phyloP scores from a whole-genome alignment of 2,888 invertebrate species.

The Rhagonycha lutea region DNA sequence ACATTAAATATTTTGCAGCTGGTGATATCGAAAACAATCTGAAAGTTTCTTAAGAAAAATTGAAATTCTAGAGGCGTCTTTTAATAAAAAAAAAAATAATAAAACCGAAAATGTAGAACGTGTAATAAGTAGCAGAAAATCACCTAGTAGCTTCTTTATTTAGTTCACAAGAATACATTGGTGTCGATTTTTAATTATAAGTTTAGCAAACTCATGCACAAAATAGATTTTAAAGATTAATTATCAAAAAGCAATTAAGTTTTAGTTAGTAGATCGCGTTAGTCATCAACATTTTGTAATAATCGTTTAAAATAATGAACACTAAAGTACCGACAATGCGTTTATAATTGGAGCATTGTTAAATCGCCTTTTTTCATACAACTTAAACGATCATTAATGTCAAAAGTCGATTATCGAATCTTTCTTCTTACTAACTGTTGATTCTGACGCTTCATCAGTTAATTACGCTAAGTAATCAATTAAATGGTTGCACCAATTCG shows the following conservation, averaged over 20 bases:
- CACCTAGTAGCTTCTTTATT: not conserved
- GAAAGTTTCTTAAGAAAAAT: not conserved
- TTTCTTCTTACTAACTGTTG: constrained; percentile 19
- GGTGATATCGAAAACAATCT: not conserved
- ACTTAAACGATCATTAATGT: constrained; percentile 22
- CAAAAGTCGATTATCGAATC: constrained; percentile 22
- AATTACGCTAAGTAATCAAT: constrained; percentile 34
- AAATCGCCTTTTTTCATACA: not conserved
- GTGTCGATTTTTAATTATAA: not conserved
- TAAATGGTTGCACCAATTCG: constrained; percentile 24
- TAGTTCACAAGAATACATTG: not conserved
- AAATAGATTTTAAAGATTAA: constrained; percentile 1
- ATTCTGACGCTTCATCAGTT: constrained; percentile 27
- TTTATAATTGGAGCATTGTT: not conserved
- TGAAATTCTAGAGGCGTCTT: not conserved
- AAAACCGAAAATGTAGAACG: not conserved
- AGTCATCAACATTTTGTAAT: constrained; percentile 9
- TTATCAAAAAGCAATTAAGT: not conserved
- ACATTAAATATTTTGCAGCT: not conserved
- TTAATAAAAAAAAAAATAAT: not conserved
- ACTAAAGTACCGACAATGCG: constrained; percentile 1
- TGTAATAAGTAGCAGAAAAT: not conserved
- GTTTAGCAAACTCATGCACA: constrained; percentile 1
- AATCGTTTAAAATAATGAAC: constrained; percentile 13
- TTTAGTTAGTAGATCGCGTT: constrained; percentile 2